Base-by-base conservation (phyloP, 2,797 vertebrate species). In the Arctocebus calabarensis region DNA sequence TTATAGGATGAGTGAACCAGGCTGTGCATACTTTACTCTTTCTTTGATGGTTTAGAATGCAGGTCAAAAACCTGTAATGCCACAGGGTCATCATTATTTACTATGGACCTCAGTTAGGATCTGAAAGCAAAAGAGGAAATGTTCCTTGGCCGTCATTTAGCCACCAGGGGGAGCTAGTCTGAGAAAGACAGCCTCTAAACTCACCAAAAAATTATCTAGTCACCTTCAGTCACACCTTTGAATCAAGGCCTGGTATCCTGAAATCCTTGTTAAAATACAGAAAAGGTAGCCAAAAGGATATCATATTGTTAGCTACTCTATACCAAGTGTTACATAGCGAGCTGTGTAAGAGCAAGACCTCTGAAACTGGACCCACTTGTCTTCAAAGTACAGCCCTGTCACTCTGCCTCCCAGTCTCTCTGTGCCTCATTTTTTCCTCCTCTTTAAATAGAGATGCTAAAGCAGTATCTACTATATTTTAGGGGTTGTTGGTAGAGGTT, bases 151-250 rank as follows among this genome's bases (percentile, higher is more conserved):
- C 92, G 91, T 91, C 70, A 20, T 9, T 83, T 86, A 88, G 68
- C 96, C 87, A 93, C 81, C 64, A 88, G 90, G 83, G 89, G 83
- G 96, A 78, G 61, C 94, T 70, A 89, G 62, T 52, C 71, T 52
- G 77, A 94, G 96, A 96, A 78, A 74, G 32, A 34, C 37, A 45
- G 52, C 20, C 23, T 32, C 14, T 94, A 66, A 43, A 68, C 61
- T 74, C 64, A 59, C 4, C 9, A 1, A 29, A 94, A 92, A 75
- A 52, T 52, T 74, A 37, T 3, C 20, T 52, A n/a, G 22, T 87
- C 1, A 23, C 23, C 32, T 83, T 88, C 19, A 12, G 17, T 88
- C n/a, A 73, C 20, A 70, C 8, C 37, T 90, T 84, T 62, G 70
- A 91, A 59, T 88, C 16, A 74, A 88, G 70, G 6, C 34, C 83